A percentile compares a stretch with the other conserved stretches of the same genome.
These are phyloP conservation scores for Aldrovandia affinis DNA, from an alignment of 2,797 vertebrate species.

Conservation along the genomic window DNA sequence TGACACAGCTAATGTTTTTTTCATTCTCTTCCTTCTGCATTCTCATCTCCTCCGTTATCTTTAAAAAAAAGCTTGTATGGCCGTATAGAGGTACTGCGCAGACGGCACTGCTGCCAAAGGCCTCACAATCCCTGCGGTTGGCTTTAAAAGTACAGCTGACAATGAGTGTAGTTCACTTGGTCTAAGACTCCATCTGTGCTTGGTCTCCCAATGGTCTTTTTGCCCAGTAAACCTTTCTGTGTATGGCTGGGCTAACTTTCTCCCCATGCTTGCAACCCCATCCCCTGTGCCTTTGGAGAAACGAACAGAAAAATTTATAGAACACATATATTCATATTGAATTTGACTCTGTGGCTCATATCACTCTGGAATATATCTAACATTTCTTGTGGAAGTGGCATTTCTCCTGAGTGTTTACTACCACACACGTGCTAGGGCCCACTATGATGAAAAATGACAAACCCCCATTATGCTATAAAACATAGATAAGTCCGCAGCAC, in stretches of 20 bases:
- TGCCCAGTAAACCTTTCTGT: slow-evolving; percentile 41
- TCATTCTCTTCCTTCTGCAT: not conserved
- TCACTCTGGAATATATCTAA: too few species aligned
- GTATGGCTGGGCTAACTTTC: slow-evolving; percentile 20
- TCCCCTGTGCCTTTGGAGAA: not conserved
- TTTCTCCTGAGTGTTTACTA: too few species aligned
- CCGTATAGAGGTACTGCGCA: not conserved
- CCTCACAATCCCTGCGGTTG: slow-evolving; percentile 59
- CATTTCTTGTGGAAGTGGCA: too few species aligned
- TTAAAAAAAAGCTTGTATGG: not conserved
- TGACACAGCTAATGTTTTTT: not conserved
- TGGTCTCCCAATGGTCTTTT: slow-evolving; percentile 28
- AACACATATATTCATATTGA: too few species aligned
- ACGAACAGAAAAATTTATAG: too few species aligned
- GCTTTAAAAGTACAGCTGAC: slow-evolving; percentile 68
- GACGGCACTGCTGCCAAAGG: slow-evolving; percentile 56
- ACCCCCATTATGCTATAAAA: too few species aligned
- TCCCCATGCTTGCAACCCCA: not conserved
- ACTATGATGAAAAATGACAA: too few species aligned
- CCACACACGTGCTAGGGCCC: too few species aligned
- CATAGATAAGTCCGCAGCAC: too few species aligned
- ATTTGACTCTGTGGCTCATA: too few species aligned
- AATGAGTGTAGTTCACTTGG: slow-evolving; percentile 59
- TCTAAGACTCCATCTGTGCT: slow-evolving; percentile 69
- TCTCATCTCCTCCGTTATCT: not conserved